These are phyloP conservation scores for Melanotaenia parkinsoni DNA, from an alignment of 2,797 vertebrate species.

Conservation along the genomic window DNA sequence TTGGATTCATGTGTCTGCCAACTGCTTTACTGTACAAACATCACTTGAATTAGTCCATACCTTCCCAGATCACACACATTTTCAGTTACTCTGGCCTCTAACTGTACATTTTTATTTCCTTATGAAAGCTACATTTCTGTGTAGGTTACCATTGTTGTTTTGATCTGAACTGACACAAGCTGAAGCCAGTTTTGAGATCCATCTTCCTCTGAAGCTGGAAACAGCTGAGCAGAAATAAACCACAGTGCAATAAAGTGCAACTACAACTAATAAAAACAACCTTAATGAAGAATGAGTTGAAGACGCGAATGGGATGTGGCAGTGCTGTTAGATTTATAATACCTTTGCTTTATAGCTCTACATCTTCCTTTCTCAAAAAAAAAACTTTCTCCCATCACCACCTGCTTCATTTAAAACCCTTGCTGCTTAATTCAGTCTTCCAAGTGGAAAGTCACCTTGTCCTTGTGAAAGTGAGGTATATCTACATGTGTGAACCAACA, in stretches of 20 bases:
- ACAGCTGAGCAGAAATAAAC: conserved; percentile 20
- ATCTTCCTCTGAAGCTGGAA: conserved; percentile 13
- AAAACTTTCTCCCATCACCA: conserved; percentile 5
- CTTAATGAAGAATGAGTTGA: conserved; percentile 23
- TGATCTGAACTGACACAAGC: neutral
- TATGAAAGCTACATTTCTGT: conserved; percentile 15
- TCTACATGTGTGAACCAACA: conserved; percentile 1
- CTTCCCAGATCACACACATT: conserved; percentile 10
- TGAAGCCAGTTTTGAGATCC: conserved; percentile 10
- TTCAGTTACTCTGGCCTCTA: conserved; percentile 8
- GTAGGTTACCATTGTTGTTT: neutral
- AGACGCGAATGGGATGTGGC: conserved; percentile 18
- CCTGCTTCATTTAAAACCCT: conserved; percentile 12
- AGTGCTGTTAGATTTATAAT: conserved; percentile 23
- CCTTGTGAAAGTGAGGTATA: neutral
- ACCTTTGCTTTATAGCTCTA: conserved; percentile 9
- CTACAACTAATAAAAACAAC: conserved; percentile 38
- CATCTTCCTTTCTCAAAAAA: conserved; percentile 1
- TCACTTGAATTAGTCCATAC: neutral
- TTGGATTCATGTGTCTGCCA: conserved; percentile 38
- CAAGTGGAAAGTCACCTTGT: neutral
- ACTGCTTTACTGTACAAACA: conserved; percentile 27
- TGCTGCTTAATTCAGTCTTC: neutral
- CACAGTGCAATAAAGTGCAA: conserved; percentile 15
- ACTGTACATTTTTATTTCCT: conserved; percentile 20